A percentile compares a stretch with the other conserved stretches of the same genome.
phyloP scores from a whole-genome alignment of 2,888 invertebrate genomes.

The Cylindroiulus punctatus region DNA sequence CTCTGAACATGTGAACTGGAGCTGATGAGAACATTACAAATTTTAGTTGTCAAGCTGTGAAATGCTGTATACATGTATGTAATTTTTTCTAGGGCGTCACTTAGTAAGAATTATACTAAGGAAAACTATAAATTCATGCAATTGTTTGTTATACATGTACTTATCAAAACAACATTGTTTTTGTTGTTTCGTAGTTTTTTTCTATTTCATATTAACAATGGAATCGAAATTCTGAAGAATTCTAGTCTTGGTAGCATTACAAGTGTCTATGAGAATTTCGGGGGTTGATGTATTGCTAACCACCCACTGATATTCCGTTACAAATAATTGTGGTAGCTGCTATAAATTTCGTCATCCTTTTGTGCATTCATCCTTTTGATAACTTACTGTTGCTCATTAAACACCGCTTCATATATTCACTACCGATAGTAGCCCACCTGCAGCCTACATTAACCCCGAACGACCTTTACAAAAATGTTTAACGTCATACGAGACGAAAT shows the following conservation, averaged over 20 bases:
- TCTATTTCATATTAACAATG: background rate
- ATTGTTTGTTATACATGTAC: too few species aligned
- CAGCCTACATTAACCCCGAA: background rate
- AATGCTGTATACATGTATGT: too few species aligned
- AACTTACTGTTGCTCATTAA: background rate
- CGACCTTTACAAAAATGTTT: background rate
- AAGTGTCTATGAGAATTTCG: slow-evolving; percentile 20
- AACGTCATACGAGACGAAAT: background rate
- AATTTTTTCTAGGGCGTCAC: too few species aligned
- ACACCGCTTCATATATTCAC: background rate
- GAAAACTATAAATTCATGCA: too few species aligned
- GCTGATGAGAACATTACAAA: too few species aligned
- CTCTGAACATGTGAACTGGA: too few species aligned
- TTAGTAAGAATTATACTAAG: too few species aligned
- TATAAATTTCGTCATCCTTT: slow-evolving; percentile 11
- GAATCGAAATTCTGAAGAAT: background rate
- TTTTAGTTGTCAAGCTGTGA: too few species aligned
- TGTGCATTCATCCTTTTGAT: background rate
- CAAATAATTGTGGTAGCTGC: slow-evolving; percentile 7
- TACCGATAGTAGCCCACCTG: background rate
- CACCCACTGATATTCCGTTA: slow-evolving; percentile 38
- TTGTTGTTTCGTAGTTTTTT: background rate
- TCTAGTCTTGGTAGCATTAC: background rate
- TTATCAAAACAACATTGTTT: background rate
- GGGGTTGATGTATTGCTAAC: background rate